Percentiles rank a stretch among this genome's conserved stretches.
Conservation (phyloP, 1,140 invertebrate genomes). For the Drosophila tsacasi region DNA sequence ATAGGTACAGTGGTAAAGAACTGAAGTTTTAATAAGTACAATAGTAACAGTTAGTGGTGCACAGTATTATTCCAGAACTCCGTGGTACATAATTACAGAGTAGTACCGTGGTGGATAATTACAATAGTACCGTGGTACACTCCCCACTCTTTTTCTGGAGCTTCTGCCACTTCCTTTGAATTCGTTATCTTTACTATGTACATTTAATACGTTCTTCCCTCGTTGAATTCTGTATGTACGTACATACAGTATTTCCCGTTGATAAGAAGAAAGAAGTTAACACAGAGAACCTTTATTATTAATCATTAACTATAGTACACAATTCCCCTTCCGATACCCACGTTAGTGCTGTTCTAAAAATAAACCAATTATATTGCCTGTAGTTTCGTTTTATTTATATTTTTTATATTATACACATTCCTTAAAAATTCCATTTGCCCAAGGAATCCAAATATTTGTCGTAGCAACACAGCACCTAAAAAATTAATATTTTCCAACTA, state of each 20-base stretch:
- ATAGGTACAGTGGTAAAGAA: background rate
- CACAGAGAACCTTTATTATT: conserved; percentile 15
- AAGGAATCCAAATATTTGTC: conserved; percentile 29
- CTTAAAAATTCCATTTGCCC: conserved; percentile 69
- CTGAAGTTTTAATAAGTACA: no score
- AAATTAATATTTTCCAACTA: conserved; percentile 1
- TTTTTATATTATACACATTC: conserved; percentile 44
- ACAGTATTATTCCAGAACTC: background rate
- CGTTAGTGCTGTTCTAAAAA: conserved; percentile 35
- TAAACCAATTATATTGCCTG: conserved; percentile 23
- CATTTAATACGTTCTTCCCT: background rate
- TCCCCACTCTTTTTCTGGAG: background rate
- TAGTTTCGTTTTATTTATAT: conserved; percentile 25
- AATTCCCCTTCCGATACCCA: no score
- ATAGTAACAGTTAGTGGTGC: background rate
- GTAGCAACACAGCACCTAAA: background rate
- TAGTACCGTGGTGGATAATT: background rate
- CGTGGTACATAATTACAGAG: background rate
- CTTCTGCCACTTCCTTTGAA: conserved; percentile 11
- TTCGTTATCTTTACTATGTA: conserved; percentile 21
- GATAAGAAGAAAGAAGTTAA: conserved; percentile 47
- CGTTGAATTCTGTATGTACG: background rate
- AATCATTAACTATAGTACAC: conserved; percentile 10
- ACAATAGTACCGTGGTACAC: background rate
- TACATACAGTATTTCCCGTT: conserved; percentile 20